Percentiles rank a stretch among this genome's conserved stretches.
Evolutionary conservation across 1,140 invertebrate species (phyloP).

Genomic region (Trissolcus basalis): DNA sequence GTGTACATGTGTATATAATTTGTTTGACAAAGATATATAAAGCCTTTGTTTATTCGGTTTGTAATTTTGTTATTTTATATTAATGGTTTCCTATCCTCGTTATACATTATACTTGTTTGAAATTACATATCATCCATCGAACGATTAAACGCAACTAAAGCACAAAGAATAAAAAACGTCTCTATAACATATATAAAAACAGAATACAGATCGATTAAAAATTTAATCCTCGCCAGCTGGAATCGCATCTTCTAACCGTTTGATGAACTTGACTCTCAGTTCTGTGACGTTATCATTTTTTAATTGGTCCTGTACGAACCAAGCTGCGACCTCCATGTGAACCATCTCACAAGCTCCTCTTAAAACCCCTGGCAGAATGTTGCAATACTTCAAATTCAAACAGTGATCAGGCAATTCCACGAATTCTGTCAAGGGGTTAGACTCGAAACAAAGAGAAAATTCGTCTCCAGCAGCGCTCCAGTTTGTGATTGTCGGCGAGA

Average conservation of each 20-base stretch:
- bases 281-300: slow-evolving; percentile 97
- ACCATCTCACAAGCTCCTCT: slow-evolving; percentile 98
- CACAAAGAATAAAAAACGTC: too few species aligned
- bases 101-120: too few species aligned
- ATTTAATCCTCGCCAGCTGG: slow-evolving; percentile 99
- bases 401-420: slow-evolving; percentile 96
- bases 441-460: slow-evolving; percentile 96
- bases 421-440: slow-evolving; percentile 98
- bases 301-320: slow-evolving; percentile 93
- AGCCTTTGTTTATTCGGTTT: too few species aligned
- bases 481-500: slow-evolving; percentile 92
- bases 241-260: slow-evolving; percentile 96
- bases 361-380: slow-evolving; percentile 94
- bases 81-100: too few species aligned
- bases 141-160: too few species aligned
- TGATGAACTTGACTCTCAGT: slow-evolving; percentile 95
- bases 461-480: slow-evolving; percentile 97
- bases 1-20: too few species aligned
- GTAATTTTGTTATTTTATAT: too few species aligned
- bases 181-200: too few species aligned
- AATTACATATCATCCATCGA: too few species aligned
- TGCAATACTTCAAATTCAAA: slow-evolving; percentile 92
- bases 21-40: too few species aligned
- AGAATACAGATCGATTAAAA: slow-evolving; percentile 64
- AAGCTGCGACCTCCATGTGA: slow-evolving; percentile 85